Conservation (phyloP, 1,140 invertebrate genomes). For the Apocrypta bakeri region DNA sequence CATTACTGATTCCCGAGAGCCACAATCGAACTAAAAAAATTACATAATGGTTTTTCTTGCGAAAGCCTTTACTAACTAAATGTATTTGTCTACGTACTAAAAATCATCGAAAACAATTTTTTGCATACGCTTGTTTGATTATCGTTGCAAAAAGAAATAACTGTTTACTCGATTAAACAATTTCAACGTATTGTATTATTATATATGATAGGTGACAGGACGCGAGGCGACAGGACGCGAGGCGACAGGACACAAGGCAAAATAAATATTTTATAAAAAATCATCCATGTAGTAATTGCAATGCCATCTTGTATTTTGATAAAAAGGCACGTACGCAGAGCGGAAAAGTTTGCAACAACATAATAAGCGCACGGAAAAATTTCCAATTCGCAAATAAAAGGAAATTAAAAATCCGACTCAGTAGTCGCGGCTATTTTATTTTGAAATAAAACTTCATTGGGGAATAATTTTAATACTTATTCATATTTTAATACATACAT, state of each 20-base stretch:
- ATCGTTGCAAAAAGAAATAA: too few species aligned
- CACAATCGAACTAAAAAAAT: too few species aligned
- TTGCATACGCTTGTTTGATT: not conserved
- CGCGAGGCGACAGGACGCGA: too few species aligned
- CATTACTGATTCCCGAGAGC: not conserved
- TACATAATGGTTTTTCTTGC: too few species aligned
- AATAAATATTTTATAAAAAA: too few species aligned
- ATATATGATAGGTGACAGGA: too few species aligned
- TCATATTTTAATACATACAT: too few species aligned
- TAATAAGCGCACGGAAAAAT: slow-evolving; percentile 20
- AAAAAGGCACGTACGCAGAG: not conserved
- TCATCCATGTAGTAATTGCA: not conserved
- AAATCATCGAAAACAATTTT: not conserved
- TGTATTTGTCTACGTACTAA: not conserved
- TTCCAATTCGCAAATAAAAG: not conserved
- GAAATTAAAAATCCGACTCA: not conserved
- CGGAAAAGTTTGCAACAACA: not conserved
- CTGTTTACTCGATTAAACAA: too few species aligned
- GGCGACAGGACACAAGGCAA: too few species aligned
- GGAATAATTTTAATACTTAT: not conserved
- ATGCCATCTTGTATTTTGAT: slow-evolving; percentile 17
- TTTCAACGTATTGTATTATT: too few species aligned
- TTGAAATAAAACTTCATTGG: slow-evolving; percentile 5
- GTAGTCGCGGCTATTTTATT: not conserved
- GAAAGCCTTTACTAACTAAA: not conserved